Evolutionary conservation across 1,140 invertebrate genomes (phyloP), one percentile per base, ranked within the genome.

Genomic region (Apis laboriosa): DNA sequence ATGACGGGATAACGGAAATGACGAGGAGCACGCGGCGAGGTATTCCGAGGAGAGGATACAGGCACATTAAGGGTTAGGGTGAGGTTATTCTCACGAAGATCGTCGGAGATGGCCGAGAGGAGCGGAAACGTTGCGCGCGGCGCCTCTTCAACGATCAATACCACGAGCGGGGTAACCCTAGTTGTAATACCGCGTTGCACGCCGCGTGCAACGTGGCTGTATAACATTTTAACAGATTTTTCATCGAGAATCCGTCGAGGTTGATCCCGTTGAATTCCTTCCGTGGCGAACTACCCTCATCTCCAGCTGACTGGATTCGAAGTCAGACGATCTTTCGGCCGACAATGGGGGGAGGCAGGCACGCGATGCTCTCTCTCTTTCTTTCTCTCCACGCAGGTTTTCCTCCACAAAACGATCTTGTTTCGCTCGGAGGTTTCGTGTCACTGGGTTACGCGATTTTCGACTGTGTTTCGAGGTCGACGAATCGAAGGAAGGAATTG

Each of bases 41-140:
- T 90, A 88, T 82, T 86, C 15, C 55, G 17, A 17, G 17, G 55
- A 85, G 80, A 90, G 87, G 84, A 92, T 91, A 91, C 89, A 92
- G 92, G 34, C 34, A 92, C 91, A 89, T 92, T 91, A 92, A 91
- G 91, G 88, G 88, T 86, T 84, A 87, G 92, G 87, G 88, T 92
- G 91, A 92, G 90, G 88, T 90, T 92, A 89, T 91, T 91, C 67
- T 43, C 85, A 92, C 92, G 92, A 92, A 93, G 92, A 92, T 91
- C 88, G 91, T 89, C 92, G 92, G 91, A 92, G 90, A 92, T 92
- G 85, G 84, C 90, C 92, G 92, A 92, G 88, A 91, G 90, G 85
- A 87, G 89, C 55, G 24, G 34, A 43, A 90, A 88, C 88, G 89
- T 90, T 90, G 92, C 91, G 92, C 92, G 91, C 90, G 90, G 91